Percentiles rank a stretch among this genome's conserved stretches.
These are phyloP conservation scores for Notospermus geniculatus DNA, from an alignment of 1,140 invertebrate species.

Conservation along the genomic window DNA sequence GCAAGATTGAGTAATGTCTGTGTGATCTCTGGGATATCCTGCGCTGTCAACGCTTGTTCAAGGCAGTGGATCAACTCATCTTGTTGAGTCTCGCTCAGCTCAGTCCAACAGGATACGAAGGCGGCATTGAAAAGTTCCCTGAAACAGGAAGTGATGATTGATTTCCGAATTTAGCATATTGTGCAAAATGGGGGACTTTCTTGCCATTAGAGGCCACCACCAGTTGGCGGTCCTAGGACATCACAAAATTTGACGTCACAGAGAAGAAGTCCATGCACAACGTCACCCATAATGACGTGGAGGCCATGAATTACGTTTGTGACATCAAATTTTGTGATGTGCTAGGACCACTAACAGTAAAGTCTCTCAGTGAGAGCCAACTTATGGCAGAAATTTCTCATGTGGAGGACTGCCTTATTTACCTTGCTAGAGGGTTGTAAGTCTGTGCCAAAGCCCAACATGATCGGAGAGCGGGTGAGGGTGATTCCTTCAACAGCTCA, in stretches of 20 bases:
- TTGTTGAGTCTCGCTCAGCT: slow-evolving; percentile 78
- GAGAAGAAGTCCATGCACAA: too few relatives aligned
- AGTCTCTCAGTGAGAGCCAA: too few relatives aligned
- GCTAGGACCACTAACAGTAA: too few relatives aligned
- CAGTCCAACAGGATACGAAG: slow-evolving; percentile 98
- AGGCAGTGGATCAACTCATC: slow-evolving; percentile 83
- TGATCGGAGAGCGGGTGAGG: slow-evolving; percentile 84
- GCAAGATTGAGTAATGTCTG: slow-evolving; percentile 96
- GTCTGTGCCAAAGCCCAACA: slow-evolving; percentile 90
- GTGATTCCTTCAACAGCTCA: slow-evolving; percentile 91
- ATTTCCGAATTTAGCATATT: too few relatives aligned
- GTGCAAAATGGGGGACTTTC: too few relatives aligned
- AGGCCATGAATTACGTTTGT: too few relatives aligned
- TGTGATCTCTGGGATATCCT: slow-evolving; percentile 94
- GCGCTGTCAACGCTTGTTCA: slow-evolving; percentile 84
- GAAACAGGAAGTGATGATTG: slow-evolving; percentile 6
- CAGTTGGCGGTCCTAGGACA: too few relatives aligned
- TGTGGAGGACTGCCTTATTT: slow-evolving; percentile 7
- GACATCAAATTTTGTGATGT: too few relatives aligned
- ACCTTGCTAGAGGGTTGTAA: slow-evolving; percentile 83
- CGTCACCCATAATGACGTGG: too few relatives aligned
- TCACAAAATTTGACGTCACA: too few relatives aligned
- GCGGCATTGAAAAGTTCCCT: slow-evolving; percentile 97
- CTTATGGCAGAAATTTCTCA: too few relatives aligned
- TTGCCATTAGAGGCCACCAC: too few relatives aligned